Evolutionary conservation across 2,113 vertebrate genomes (phyloP), one percentile per base, ranked within the genome.

Genomic region (Melozone crissalis): DNA sequence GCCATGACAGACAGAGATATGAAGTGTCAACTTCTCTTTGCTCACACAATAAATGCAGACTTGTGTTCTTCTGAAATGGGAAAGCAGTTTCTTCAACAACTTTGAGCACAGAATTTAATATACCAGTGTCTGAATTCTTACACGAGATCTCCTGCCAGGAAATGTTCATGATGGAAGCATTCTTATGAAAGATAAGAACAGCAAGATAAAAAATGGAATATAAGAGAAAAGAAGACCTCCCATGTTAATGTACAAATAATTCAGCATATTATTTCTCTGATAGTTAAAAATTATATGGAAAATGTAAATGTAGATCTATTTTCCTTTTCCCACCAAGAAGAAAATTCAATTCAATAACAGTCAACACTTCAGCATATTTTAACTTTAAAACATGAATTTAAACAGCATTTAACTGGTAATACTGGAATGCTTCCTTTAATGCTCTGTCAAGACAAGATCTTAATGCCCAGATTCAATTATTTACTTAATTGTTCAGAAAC

Each of bases 61-160:
- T 87, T 87, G 57, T 82, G 90, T 96, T 75, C 65, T 57, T 92
- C 54, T 82, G 20, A 51, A 90, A 79, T n/a, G 21, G 37, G 80
- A 95, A 95, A 52, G 67, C 72, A 80, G 41, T 90, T 93, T 94
- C 65, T 87, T 87, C 62, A 95, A 62, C 74, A 82, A 93, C 47
- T 91, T 84, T 3, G 22, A 95, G 79, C 59, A 88, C 28, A 72
- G 62, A 39, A 28, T 94, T 89, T 95, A 96, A 95, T 52, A 95
- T 80, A 52, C 93, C 78, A 95, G 68, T 94, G 95, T 81, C 80
- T 87, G 82, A 96, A 92, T 83, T 93, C 81, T 91, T 84, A 75
- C 0, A 7, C 22, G 59, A 63, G 69, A 91, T 78, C 39, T 68
- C 33, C 67, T 73, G 73, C 47, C 82, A 97, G 65, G 78, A 83